phyloP scores from a whole-genome alignment of 1,140 invertebrate species.

The Solen grandis region DNA sequence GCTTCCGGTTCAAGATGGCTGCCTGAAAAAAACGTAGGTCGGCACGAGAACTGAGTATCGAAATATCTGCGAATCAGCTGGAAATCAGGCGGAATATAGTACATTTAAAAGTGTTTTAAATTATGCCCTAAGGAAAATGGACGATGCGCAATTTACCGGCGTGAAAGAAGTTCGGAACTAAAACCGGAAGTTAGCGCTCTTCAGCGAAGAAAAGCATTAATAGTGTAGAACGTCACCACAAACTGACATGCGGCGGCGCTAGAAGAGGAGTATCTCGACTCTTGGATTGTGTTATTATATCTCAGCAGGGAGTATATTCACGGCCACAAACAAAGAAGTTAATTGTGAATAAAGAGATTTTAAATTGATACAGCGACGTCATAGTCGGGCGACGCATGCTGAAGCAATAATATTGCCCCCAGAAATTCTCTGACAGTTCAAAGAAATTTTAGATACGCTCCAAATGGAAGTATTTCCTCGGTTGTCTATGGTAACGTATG shows the following conservation, averaged over 20 bases:
- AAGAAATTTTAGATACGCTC: no score
- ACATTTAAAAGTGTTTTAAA: slow-evolving; percentile 53
- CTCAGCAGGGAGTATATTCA: neutral
- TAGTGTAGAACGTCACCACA: slow-evolving; percentile 43
- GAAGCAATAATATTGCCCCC: neutral
- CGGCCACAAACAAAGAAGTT: slow-evolving; percentile 45
- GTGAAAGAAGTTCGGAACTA: slow-evolving; percentile 47
- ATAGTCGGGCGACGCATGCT: neutral
- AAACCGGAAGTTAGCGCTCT: slow-evolving; percentile 48
- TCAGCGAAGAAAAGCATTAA: slow-evolving; percentile 52
- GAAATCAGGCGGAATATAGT: slow-evolving; percentile 35
- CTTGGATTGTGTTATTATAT: slow-evolving; percentile 37
- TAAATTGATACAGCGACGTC: slow-evolving; percentile 18
- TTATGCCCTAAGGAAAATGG: slow-evolving; percentile 45
- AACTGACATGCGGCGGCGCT: slow-evolving; percentile 37
- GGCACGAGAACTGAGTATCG: slow-evolving; percentile 7
- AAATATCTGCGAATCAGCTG: slow-evolving; percentile 17
- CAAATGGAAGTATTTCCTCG: no score
- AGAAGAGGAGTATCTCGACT: slow-evolving; percentile 12
- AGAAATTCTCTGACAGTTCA: no score
- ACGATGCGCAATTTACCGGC: slow-evolving; percentile 50
- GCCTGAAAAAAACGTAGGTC: slow-evolving; percentile 26
- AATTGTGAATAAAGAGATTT: slow-evolving; percentile 58
- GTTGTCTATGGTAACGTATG: no score
- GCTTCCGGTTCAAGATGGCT: slow-evolving; percentile 56